These are phyloP conservation scores for Sycobia sp. DNA, from an alignment of 1,140 invertebrate genomes.

Conservation along the genomic window DNA sequence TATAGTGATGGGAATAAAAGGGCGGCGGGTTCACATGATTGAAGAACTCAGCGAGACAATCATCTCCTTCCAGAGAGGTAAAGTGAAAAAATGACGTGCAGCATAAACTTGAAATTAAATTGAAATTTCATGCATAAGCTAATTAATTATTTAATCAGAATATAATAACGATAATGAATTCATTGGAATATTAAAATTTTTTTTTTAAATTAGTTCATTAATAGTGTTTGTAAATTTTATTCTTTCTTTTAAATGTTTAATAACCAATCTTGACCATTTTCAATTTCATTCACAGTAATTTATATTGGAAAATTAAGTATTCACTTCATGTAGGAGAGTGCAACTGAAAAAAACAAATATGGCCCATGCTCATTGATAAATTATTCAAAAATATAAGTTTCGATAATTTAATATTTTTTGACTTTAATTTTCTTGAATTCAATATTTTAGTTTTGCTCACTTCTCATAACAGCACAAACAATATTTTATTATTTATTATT, in stretches of 20 bases:
- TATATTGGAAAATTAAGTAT: no score
- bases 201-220: neutral
- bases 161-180: slow-evolving; percentile 3
- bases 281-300: neutral
- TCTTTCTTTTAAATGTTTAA: neutral
- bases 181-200: neutral
- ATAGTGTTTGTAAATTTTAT: neutral
- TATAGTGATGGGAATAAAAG: slow-evolving; percentile 98
- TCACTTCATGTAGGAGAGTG: no score
- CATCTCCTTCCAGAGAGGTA: slow-evolving; percentile 98
- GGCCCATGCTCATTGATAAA: no score
- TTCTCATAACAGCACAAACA: neutral
- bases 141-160: slow-evolving; percentile 23
- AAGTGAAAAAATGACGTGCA: slow-evolving; percentile 55
- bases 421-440: no score
- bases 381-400: no score
- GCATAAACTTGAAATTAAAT: slow-evolving; percentile 47
- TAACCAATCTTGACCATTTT: neutral
- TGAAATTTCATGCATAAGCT: slow-evolving; percentile 18
- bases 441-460: no score
- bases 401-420: no score
- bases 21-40: slow-evolving; percentile 94
- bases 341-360: no score
- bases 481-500: neutral
- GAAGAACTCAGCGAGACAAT: slow-evolving; percentile 97